A percentile compares a stretch with the other conserved stretches of the same genome.
Evolutionary conservation across 2,797 vertebrate species (phyloP).

Genomic region (Chrosomus eos): DNA sequence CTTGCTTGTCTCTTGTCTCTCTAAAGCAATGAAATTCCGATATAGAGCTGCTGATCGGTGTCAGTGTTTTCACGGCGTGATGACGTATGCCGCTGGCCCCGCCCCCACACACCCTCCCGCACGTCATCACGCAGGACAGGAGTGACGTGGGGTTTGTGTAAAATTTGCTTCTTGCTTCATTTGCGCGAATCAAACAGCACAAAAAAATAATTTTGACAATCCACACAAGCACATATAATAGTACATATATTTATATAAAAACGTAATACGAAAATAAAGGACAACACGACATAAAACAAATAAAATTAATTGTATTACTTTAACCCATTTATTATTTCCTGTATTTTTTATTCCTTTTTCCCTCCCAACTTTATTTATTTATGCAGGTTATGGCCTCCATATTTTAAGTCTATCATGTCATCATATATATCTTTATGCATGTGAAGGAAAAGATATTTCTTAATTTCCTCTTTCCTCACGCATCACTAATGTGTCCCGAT

Average conservation of each 20-base stretch:
- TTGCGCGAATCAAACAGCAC: neutral
- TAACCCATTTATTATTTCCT: neutral
- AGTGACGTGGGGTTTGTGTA: neutral
- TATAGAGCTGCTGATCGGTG: conserved; percentile 9
- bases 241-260: too few species aligned
- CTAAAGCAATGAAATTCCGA: conserved; percentile 29
- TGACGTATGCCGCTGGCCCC: neutral
- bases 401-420: neutral
- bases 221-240: neutral
- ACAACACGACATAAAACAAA: neutral
- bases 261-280: neutral
- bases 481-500: neutral
- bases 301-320: neutral
- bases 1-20: too few species aligned
- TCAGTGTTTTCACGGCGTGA: neutral
- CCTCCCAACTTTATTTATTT: too few species aligned
- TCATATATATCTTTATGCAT: neutral
- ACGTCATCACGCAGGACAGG: neutral
- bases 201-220: neutral
- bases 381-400: too few species aligned
- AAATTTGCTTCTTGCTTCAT: neutral
- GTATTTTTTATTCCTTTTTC: neutral
- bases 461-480: neutral
- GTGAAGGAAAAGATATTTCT: neutral
- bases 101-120: conserved; percentile 6